Evolutionary conservation across 2,113 vertebrate species (phyloP).

Genomic region (Ciconia stormi): DNA sequence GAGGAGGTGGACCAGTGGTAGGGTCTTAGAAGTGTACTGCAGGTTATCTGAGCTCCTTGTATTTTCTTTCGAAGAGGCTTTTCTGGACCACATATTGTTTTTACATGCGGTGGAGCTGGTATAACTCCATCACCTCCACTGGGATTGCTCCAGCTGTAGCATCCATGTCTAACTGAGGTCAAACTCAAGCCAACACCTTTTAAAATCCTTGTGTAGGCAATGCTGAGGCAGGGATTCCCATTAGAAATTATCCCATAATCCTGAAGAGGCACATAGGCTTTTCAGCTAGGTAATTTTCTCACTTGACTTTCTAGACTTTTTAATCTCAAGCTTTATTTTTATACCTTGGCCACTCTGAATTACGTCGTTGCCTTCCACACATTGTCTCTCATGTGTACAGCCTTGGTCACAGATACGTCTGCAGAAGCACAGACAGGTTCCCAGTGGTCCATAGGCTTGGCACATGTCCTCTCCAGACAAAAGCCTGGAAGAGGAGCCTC

Average conservation of each 20-base stretch:
- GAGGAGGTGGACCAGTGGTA: not conserved
- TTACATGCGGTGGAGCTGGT: not conserved
- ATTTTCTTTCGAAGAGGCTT: not conserved
- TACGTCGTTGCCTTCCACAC: not conserved
- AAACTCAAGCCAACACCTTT: not conserved
- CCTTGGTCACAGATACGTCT: accelerated
- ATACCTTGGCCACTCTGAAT: not conserved
- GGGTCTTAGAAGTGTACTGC: not conserved
- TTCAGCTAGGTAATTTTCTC: not conserved
- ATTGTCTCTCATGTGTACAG: accelerated
- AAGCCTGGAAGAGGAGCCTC: not conserved
- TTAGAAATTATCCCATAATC: not conserved
- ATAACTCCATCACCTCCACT: not conserved
- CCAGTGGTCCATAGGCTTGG: not conserved
- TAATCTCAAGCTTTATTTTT: not conserved
- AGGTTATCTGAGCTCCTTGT: not conserved
- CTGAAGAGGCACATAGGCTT: not conserved
- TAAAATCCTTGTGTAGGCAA: not conserved
- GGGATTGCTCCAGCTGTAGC: not conserved
- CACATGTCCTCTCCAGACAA: not conserved
- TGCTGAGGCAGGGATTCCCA: not conserved
- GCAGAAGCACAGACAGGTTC: not conserved
- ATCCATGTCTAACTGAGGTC: not conserved
- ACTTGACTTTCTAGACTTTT: not conserved
- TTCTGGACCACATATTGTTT: not conserved